A percentile compares a stretch with the other conserved stretches of the same genome.
Evolutionary conservation across 2,888 invertebrate genomes (phyloP).

Genomic region (Xestobium rufovillosum): DNA sequence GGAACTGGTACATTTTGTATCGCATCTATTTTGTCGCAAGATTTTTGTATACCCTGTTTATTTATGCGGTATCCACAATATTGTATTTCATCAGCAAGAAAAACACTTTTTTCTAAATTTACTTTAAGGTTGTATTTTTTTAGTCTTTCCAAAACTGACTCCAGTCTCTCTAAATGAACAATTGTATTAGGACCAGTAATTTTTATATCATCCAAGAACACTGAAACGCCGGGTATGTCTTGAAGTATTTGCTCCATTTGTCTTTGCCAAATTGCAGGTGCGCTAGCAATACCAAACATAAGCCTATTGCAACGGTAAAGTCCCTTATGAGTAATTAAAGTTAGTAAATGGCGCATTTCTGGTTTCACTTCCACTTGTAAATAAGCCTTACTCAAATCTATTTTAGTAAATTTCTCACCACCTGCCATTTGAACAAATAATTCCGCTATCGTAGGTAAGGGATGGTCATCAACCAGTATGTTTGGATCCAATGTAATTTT

Average conservation of each 20-base stretch:
- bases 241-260: constrained; percentile 27
- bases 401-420: constrained; percentile 1
- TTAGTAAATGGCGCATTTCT: background rate
- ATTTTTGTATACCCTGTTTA: background rate
- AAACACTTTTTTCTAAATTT: constrained; percentile 28
- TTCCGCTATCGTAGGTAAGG: background rate
- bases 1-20: constrained; percentile 22
- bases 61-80: constrained; percentile 21
- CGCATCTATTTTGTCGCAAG: background rate
- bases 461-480: background rate
- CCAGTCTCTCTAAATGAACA: constrained; percentile 25
- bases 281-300: background rate
- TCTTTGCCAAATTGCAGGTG: constrained; percentile 22
- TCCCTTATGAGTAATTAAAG: constrained; percentile 1
- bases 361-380: background rate
- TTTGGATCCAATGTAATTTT: background rate
- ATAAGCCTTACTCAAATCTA: background rate
- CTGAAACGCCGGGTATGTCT: constrained; percentile 27
- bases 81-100: constrained; percentile 26
- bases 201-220: constrained; percentile 14
- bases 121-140: constrained; percentile 26
- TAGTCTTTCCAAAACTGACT: constrained; percentile 24
- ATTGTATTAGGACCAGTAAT: constrained; percentile 24
- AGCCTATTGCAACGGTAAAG: background rate
- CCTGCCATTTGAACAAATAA: background rate